Base-by-base conservation (phyloP, 2,888 invertebrate species). In the Drosophila pseudotalamancana region DNA sequence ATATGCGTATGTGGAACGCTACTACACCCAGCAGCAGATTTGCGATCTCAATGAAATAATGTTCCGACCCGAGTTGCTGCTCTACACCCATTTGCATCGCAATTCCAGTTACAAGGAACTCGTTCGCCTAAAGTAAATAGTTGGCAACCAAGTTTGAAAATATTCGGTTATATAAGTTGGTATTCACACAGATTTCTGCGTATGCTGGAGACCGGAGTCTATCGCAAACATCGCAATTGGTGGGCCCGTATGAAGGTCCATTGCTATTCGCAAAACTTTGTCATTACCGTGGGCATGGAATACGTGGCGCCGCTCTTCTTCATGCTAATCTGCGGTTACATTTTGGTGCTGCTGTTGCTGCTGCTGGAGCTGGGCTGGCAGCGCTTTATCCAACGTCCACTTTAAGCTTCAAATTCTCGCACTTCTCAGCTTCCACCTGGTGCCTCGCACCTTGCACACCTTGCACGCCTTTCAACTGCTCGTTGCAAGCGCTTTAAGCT, bases 1-100 rank as follows among this genome's bases (percentile, higher is more conserved):
- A 1, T 90, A 88, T 63, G 63, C 60, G 2, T 67, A 89, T 31
- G 82, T 91, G 37, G 89, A 89, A 32, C 72, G 76, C 0, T 68
- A 74, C 25, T 91, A 75, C 42, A 71, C 82, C 1, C 88, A 88
- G 4, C 59, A 90, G 29, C 84, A 92, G 53, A 88, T 91, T 8
- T 91, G 91, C 51, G 90, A 91, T 69, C 72, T 92, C 0, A 91
- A 91, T 59, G 90, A 91, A 53, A 71, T 91, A 4, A 45, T 81
- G 1, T 67, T 91, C 2, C 69, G 90, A 18, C 77, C 88, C 1
- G 87, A 88, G 11, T 63, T 73, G 11, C n/a, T 70, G 14, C 23
- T 89, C 19, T 85, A 84, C 16, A 78, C 86, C 0, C 71, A 80
- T 14, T 31, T 89, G 12, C 81, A 80, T 43, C 85, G 71, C 27